These are phyloP conservation scores for Muscidifurax raptorellus DNA, from an alignment of 1,140 invertebrate genomes.

Conservation along the genomic window DNA sequence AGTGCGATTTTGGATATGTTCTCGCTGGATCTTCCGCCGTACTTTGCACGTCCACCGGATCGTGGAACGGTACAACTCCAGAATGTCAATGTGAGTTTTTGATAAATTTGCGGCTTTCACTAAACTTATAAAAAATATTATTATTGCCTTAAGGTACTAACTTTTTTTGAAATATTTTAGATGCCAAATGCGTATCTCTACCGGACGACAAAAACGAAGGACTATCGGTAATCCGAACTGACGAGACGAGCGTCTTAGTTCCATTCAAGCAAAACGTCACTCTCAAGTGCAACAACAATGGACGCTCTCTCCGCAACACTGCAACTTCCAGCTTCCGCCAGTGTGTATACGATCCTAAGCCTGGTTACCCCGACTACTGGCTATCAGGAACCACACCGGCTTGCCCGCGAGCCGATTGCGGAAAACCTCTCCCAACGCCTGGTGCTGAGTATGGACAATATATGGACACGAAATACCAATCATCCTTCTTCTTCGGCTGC, in stretches of 20 bases:
- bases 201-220: slow-evolving; percentile 93
- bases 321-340: slow-evolving; percentile 90
- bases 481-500: slow-evolving; percentile 96
- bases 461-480: slow-evolving; percentile 91
- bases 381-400: slow-evolving; percentile 89
- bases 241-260: slow-evolving; percentile 87
- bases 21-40: slow-evolving; percentile 90
- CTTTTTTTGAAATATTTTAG: slow-evolving; percentile 72
- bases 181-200: slow-evolving; percentile 92
- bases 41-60: slow-evolving; percentile 91
- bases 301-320: slow-evolving; percentile 86
- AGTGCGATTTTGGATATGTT: slow-evolving; percentile 96
- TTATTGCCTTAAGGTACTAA: neutral
- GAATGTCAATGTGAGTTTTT: slow-evolving; percentile 90
- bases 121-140: too few species aligned
- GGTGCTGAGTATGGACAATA: slow-evolving; percentile 94
- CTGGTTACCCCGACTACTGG: slow-evolving; percentile 93
- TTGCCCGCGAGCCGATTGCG: slow-evolving; percentile 92
- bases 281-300: slow-evolving; percentile 85
- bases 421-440: slow-evolving; percentile 89
- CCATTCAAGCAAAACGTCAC: slow-evolving; percentile 94
- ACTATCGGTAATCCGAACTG: slow-evolving; percentile 83
- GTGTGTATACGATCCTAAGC: slow-evolving; percentile 96
- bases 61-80: slow-evolving; percentile 95
- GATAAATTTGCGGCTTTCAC: neutral